Base-by-base conservation (phyloP, 2,888 invertebrate species). In the Petrophora chlorosata region DNA sequence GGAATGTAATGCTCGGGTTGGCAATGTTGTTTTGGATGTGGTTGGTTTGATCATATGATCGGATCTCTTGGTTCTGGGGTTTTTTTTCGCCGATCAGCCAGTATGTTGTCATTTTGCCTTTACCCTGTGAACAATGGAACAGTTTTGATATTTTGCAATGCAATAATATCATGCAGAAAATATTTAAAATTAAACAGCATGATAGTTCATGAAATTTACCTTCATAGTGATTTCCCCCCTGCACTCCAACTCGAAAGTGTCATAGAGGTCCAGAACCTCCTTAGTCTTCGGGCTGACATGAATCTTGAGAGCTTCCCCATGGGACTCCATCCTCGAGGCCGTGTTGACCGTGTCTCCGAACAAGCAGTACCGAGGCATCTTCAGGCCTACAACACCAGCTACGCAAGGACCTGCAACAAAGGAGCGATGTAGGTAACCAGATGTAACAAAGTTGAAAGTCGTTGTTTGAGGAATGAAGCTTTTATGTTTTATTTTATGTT, bases 331-430 rank as follows among this genome's bases (percentile, higher is more conserved):
- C 56, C 97, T 91, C 0, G 96, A 96, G 0, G 97, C 97, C 0
- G 97, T 97, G 76, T 97, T 97, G 2, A 97, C 97, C 0, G 97
- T 97, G 74, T 97, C 97, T 0, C 97, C 97, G 71, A 98, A 98
- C 8, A 98, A 91, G 74, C 98, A 98, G 76, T 97, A 98, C 42
- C 98, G 92, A 0, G 98, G 98, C 98, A 98, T 98, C 85, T 97
- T 98, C 17, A 96, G 89, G 0, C 98, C 98, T 0, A 98, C 98
- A 1, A 98, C 97, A 0, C 98, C 98, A 5, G 96, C 95, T 4
- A 96, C 95, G 70, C 95, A 95, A 3, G 94, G 94, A 36, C 95
- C 94, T 94, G 15, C 4, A 9, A 38, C n/a, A 13, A 9, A 35
- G 9, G 28, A 26, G 12, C 22, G 3, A 17, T 17, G 5, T n/a